A percentile compares a stretch with the other conserved stretches of the same genome.
phyloP scores from a whole-genome alignment of 2,888 invertebrate genomes.

The Sphinx pinastri region DNA sequence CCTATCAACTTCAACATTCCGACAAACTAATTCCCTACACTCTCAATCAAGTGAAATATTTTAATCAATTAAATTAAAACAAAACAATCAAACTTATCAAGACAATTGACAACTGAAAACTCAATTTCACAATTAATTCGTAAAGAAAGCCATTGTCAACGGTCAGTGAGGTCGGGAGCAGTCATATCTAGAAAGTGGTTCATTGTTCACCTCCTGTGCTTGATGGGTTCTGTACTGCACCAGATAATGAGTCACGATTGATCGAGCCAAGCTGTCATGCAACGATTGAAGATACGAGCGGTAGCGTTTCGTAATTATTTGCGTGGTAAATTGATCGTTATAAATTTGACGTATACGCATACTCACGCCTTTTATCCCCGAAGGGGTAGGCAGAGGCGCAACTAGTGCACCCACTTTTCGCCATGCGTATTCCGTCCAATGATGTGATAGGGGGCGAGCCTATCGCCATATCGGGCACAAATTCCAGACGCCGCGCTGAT shows the following conservation, averaged over 20 bases:
- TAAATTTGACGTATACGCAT: no score
- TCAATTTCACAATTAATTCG: constrained; percentile 24
- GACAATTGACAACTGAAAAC: constrained; percentile 27
- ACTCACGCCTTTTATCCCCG: no score
- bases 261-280: constrained; percentile 60
- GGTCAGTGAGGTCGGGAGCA: constrained; percentile 53
- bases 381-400: no score
- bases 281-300: constrained; percentile 44
- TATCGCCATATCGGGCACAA: no score
- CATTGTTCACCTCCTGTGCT: constrained; percentile 72
- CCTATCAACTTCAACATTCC: no score
- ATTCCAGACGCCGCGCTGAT: no score
- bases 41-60: neutral
- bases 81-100: constrained; percentile 13
- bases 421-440: no score
- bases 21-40: neutral
- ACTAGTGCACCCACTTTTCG: no score
- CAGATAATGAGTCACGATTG: constrained; percentile 76
- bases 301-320: constrained; percentile 31
- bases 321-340: no score
- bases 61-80: no score
- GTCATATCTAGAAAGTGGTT: constrained; percentile 75
- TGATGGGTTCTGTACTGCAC: constrained; percentile 64
- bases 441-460: no score
- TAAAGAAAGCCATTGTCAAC: constrained; percentile 31